These are phyloP conservation scores for Phalacrocorax pelagicus DNA, from an alignment of 2,113 vertebrate species.

Conservation along the genomic window DNA sequence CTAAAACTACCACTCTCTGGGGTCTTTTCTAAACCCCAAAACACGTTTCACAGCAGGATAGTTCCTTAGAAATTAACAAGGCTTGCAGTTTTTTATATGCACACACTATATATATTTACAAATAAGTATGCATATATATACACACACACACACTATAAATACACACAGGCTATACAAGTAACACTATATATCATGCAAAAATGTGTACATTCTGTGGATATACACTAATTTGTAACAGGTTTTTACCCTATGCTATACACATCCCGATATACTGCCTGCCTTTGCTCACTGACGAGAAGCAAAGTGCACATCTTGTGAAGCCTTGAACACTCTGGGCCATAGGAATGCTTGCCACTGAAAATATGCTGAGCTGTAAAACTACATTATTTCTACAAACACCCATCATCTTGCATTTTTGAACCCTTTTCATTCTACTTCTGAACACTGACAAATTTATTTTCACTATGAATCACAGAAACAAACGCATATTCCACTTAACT, in stretches of 20 bases:
- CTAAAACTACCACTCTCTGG: neutral
- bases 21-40: neutral
- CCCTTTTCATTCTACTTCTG: neutral
- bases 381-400: neutral
- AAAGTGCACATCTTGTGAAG: rapidly evolving
- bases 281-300: neutral
- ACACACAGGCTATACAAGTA: neutral
- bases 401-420: neutral
- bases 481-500: neutral
- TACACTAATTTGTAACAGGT: neutral
- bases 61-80: neutral
- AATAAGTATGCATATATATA: neutral
- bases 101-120: neutral
- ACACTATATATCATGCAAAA: too few species aligned
- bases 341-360: neutral
- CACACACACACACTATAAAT: too few species aligned
- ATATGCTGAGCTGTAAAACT: neutral
- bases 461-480: neutral
- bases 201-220: neutral
- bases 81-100: neutral
- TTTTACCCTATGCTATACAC: neutral
- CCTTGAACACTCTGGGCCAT: neutral
- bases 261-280: neutral
- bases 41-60: neutral
- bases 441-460: neutral